These are phyloP conservation scores for Pocota personata DNA, from an alignment of 2,888 invertebrate species.

Conservation along the genomic window DNA sequence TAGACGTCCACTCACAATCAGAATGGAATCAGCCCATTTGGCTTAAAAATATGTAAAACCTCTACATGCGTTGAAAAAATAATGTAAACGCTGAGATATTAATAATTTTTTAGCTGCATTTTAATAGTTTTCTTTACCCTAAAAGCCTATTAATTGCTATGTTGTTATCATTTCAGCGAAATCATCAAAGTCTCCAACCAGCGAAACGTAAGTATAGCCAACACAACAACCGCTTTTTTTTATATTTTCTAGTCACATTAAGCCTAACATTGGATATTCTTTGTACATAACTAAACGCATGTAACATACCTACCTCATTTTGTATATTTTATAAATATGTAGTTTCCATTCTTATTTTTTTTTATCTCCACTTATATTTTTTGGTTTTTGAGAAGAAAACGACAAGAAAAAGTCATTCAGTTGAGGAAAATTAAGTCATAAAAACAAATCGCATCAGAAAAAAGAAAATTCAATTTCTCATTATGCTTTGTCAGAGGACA, in stretches of 20 bases:
- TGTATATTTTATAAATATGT: conserved; percentile 37
- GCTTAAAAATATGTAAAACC: too few relatives aligned
- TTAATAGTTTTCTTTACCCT: too few relatives aligned
- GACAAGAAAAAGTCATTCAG: background rate
- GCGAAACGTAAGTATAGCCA: conserved; percentile 81
- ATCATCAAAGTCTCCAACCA: conserved; percentile 80
- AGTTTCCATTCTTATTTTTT: background rate
- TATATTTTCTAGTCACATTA: conserved; percentile 30
- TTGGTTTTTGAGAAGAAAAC: background rate
- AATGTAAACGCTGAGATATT: too few relatives aligned
- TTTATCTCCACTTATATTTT: conserved; percentile 15
- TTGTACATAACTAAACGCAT: conserved; percentile 66
- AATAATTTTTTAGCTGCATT: too few relatives aligned
- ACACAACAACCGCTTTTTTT: background rate
- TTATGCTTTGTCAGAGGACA: conserved; percentile 37
- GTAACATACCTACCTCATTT: conserved; percentile 33
- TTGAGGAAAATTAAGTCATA: conserved; percentile 5
- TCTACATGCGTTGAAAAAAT: too few relatives aligned
- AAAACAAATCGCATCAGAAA: conserved; percentile 18
- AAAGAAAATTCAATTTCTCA: conserved; percentile 9
- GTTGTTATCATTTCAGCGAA: conserved; percentile 78
- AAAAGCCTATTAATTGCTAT: too few relatives aligned
- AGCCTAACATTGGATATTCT: conserved; percentile 32
- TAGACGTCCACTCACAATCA: too few relatives aligned
- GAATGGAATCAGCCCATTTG: too few relatives aligned